Conservation (phyloP, 2,888 invertebrate species). For the Microchrysa polita region DNA sequence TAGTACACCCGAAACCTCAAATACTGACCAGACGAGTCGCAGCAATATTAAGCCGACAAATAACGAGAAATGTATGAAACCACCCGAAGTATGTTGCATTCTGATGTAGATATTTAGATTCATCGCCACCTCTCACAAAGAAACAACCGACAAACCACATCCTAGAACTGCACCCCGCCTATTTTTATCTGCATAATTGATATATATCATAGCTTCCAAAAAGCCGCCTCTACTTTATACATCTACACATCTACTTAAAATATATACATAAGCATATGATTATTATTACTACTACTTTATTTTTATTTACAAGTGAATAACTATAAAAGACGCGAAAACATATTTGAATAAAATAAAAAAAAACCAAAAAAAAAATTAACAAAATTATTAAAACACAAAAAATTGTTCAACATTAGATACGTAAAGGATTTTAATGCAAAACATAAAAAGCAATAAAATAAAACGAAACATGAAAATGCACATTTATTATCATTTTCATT, state of each 20-base stretch:
- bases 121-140: background rate
- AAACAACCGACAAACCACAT: background rate
- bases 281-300: slow-evolving; percentile 38
- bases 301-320: slow-evolving; percentile 34
- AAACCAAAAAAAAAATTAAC: slow-evolving; percentile 10
- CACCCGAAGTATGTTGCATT: slow-evolving; percentile 53
- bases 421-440: slow-evolving; percentile 15
- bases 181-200: slow-evolving; percentile 2
- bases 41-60: slow-evolving; percentile 4
- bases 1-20: slow-evolving; percentile 26
- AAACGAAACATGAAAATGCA: too few relatives aligned
- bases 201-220: background rate
- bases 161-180: background rate
- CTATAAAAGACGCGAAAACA: slow-evolving; percentile 30
- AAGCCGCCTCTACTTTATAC: background rate
- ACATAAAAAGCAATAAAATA: background rate
- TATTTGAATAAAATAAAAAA: slow-evolving; percentile 18
- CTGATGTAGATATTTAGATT: slow-evolving; percentile 50
- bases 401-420: slow-evolving; percentile 12
- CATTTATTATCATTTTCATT: background rate
- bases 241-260: background rate
- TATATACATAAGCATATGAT: slow-evolving; percentile 3
- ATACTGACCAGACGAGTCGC: background rate
- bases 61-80: slow-evolving; percentile 37
- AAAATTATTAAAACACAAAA: slow-evolving; percentile 19